A percentile compares a stretch with the other conserved stretches of the same genome.
Conservation (phyloP, 2,888 invertebrate species). For the Tineola bisselliella region DNA sequence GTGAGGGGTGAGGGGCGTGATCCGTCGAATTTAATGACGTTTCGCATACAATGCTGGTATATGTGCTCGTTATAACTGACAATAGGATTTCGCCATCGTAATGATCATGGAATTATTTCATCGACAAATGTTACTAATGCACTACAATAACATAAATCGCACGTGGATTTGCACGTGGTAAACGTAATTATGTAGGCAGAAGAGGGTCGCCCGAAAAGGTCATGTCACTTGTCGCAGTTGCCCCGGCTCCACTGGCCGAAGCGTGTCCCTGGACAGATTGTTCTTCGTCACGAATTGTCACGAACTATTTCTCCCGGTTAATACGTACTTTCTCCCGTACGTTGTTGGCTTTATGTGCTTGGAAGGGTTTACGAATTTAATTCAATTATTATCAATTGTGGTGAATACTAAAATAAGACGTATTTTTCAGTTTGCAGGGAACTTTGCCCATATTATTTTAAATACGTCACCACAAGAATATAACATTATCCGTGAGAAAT, state of each 20-base stretch:
- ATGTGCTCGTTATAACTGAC: not conserved
- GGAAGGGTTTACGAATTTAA: too few species aligned
- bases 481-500: not conserved
- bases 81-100: not conserved
- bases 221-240: constrained; percentile 2
- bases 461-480: too few species aligned
- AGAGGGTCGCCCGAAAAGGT: not conserved
- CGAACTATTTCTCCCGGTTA: not conserved
- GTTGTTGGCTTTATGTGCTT: too few species aligned
- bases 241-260: not conserved
- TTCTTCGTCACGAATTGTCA: not conserved
- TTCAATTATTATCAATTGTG: too few species aligned
- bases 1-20: not conserved
- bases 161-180: too few species aligned
- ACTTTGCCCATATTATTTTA: too few species aligned
- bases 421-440: too few species aligned
- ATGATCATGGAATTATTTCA: not conserved
- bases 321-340: not conserved
- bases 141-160: too few species aligned
- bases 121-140: not conserved
- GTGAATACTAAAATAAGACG: too few species aligned
- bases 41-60: not conserved
- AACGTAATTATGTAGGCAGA: not conserved
- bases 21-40: constrained; percentile 6
- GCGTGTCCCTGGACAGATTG: not conserved